Base-by-base conservation (phyloP, 2,113 vertebrate species). In the Corydoras sp. region DNA sequence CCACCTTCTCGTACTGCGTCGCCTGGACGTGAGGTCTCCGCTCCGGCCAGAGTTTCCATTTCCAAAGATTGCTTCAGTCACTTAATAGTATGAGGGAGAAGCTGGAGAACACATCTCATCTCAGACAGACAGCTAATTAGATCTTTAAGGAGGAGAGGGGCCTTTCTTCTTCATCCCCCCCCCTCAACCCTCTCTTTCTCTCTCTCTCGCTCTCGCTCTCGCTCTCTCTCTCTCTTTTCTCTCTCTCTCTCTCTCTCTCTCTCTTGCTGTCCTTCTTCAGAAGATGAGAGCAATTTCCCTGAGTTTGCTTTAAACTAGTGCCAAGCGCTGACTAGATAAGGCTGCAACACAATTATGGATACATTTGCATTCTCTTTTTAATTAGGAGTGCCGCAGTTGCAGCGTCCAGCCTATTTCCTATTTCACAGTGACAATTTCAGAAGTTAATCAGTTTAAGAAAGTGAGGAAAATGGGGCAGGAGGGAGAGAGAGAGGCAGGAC, bases 311-410 rank as follows among this genome's bases (percentile, higher is more conserved):
- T 83, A 85, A 85, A 87, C 83, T 61, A 86, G 82, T 77, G 80
- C 77, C 82, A 85, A 81, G 79, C 73, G 81, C 76, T 80, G 81
- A 82, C 78, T 71, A 83, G 86, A 89, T 89, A 90, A 87, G 86
- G 84, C 81, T 79, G 84, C 78, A 81, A 84, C 78, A 84, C 84
- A 86, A 86, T 89, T 86, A 85, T 85, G 78, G 85, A 86, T 85
- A 85, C 81, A 86, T 89, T 86, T 89, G 83, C 82, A 82, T 87
- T 84, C 74, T 79, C 62, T 75, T 86, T 87, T 89, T 88, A 90
- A 90, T 90, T 86, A 85, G 81, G 83, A 82, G 77, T 80, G 85
- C 80, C 82, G 79, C 85, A 86, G 88, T 85, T 85, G 80, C 64
- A 3, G 78, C 58, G 63, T 80, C 85, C 74, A 88, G 85, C 84